Percentiles rank a stretch among this genome's conserved stretches.
phyloP scores from a whole-genome alignment of 2,113 vertebrate genomes.

The Chionodraco myersi region DNA sequence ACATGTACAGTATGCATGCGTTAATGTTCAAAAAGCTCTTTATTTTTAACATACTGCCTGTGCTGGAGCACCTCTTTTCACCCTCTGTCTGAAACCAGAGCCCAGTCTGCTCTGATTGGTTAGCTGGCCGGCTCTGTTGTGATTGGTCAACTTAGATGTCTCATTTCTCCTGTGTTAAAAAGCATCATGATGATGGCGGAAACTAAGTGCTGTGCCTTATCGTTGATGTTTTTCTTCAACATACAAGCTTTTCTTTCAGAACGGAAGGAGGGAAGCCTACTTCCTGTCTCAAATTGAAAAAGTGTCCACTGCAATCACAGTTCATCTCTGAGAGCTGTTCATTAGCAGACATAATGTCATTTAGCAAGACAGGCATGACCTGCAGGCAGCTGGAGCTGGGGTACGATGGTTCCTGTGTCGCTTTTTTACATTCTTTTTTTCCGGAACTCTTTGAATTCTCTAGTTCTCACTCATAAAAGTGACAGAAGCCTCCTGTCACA shows the following conservation, averaged over 20 bases:
- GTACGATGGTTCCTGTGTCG: not conserved
- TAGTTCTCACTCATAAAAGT: too few species aligned
- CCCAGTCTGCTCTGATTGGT: too few species aligned
- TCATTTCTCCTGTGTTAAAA: not conserved
- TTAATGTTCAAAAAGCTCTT: too few species aligned
- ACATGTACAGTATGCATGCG: too few species aligned
- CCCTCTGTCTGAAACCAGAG: too few species aligned
- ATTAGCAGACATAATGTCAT: constrained; percentile 34
- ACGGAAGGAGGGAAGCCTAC: not conserved
- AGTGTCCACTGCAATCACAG: not conserved
- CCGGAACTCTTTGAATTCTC: not conserved
- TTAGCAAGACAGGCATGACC: not conserved
- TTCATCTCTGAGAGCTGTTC: constrained; percentile 5
- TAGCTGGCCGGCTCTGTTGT: too few species aligned
- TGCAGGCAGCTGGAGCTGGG: not conserved
- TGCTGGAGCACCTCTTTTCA: too few species aligned
- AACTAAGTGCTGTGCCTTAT: not conserved
- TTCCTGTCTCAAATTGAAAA: not conserved
- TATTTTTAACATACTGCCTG: too few species aligned
- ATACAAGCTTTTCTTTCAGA: not conserved
- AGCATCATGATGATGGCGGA: not conserved
- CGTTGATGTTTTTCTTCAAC: not conserved
- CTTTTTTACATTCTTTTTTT: not conserved
- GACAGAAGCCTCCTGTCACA: too few species aligned
- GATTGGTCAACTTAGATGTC: not conserved